Evolutionary conservation across 2,888 invertebrate genomes (phyloP).

Genomic region (Caenorhabditis zanzibari): DNA sequence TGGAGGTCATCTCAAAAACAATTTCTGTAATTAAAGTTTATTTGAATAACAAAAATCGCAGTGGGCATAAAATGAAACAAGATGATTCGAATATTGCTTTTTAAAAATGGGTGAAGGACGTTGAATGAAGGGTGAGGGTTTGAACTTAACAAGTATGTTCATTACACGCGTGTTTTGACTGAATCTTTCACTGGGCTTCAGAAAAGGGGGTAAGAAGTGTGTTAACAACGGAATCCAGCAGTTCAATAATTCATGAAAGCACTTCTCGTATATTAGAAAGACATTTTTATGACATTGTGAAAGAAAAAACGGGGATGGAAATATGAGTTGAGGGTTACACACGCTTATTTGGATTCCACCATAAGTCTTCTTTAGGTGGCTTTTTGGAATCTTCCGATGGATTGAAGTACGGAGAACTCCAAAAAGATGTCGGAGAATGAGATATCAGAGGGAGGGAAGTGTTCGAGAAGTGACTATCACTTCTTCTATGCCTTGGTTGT

Average conservation of each 20-base stretch:
- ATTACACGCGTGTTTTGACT: conserved; percentile 65
- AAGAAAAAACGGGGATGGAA: conserved; percentile 10
- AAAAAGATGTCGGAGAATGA: conserved; percentile 64
- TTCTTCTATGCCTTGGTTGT: conserved; percentile 49
- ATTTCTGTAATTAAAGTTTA: conserved; percentile 2
- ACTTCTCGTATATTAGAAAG: conserved; percentile 37
- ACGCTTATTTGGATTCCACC: conserved; percentile 68
- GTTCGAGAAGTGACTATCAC: conserved; percentile 65
- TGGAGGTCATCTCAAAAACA: conserved; percentile 19
- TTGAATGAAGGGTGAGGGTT: conserved; percentile 11
- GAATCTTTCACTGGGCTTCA: conserved; percentile 64
- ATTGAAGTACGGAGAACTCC: conserved; percentile 70
- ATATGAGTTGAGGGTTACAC: conserved; percentile 21
- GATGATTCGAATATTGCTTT: conserved; percentile 2
- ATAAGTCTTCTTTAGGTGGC: conserved; percentile 74
- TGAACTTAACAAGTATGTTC: conserved; percentile 61
- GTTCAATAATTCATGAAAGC: conserved; percentile 26
- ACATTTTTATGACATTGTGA: conserved; percentile 23
- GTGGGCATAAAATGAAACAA: conserved; percentile 16
- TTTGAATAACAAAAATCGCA: conserved; percentile 35
- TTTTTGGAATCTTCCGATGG: conserved; percentile 67
- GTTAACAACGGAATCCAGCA: conserved; percentile 8
- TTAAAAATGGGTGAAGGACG: conserved; percentile 45
- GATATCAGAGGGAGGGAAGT: conserved; percentile 49
- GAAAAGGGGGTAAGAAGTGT: conserved; percentile 11